These are phyloP conservation scores for Euphysa ruthae DNA, from an alignment of 30 jellyfish, hydroid and myxozoan species.

Conservation along the genomic window DNA sequence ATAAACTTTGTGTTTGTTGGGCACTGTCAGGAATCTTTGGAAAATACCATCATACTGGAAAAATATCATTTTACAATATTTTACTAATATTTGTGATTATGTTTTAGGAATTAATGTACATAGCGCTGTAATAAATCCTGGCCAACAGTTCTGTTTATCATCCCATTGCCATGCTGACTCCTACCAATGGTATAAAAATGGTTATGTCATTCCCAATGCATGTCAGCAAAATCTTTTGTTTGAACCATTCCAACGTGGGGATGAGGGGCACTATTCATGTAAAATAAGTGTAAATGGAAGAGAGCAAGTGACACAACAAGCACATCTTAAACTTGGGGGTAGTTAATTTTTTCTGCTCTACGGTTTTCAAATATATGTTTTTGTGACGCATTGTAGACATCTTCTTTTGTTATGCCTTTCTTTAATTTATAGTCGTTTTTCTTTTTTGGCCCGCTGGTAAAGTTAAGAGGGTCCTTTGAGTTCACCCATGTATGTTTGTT, in stretches of 20 bases:
- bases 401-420: too few relatives aligned
- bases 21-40: too few relatives aligned
- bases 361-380: too few relatives aligned
- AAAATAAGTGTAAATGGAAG: conserved; percentile 37
- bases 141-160: conserved; percentile 44
- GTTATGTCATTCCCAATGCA: conserved; percentile 48
- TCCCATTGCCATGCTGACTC: conserved; percentile 41
- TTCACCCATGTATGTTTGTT: too few relatives aligned
- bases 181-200: conserved; percentile 74
- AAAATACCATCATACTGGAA: too few relatives aligned
- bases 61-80: not conserved
- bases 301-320: not conserved
- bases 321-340: conserved; percentile 18
- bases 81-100: not conserved
- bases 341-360: not conserved
- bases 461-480: too few relatives aligned
- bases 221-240: conserved; percentile 34
- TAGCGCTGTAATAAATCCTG: conserved; percentile 22
- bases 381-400: too few relatives aligned
- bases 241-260: conserved; percentile 39
- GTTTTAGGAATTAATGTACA: not conserved
- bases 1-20: too few relatives aligned
- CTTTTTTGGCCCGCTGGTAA: too few relatives aligned
- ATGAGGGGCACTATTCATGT: conserved; percentile 78
- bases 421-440: too few relatives aligned